Percentiles rank a stretch among this genome's conserved stretches.
These are phyloP conservation scores for Amblyjoppa fuscipennis DNA, from an alignment of 2,888 invertebrate species.

Conservation along the genomic window DNA sequence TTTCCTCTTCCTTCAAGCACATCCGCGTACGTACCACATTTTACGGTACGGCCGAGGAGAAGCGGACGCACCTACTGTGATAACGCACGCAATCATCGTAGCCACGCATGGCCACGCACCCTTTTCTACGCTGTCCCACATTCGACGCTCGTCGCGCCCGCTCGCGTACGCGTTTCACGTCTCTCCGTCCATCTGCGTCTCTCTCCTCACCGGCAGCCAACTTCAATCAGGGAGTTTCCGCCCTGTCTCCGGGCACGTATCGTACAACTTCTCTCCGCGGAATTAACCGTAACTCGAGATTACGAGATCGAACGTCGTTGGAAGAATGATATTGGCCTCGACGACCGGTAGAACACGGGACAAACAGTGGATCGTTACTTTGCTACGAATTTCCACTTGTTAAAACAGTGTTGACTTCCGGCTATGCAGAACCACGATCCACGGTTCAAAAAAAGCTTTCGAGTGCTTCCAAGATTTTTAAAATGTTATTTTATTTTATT, in stretches of 20 bases:
- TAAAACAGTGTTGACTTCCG: neutral
- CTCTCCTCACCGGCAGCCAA: constrained; percentile 34
- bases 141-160: constrained; percentile 33
- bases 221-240: constrained; percentile 67
- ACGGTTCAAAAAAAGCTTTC: neutral
- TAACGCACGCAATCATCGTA: constrained; percentile 28
- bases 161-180: constrained; percentile 27
- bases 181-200: constrained; percentile 5
- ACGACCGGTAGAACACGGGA: neutral
- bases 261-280: constrained; percentile 20
- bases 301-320: neutral
- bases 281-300: constrained; percentile 15
- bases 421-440: too few species aligned
- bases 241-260: constrained; percentile 49
- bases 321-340: neutral
- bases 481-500: neutral
- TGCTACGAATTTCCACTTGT: neutral
- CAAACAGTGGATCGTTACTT: neutral
- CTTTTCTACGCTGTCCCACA: constrained; percentile 63
- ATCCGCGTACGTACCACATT: constrained; percentile 38
- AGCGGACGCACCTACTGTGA: constrained; percentile 45
- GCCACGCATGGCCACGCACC: constrained; percentile 66
- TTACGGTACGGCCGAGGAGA: constrained; percentile 36
- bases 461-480: neutral
- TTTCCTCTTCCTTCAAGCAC: constrained; percentile 16